Percentiles rank a stretch among this genome's conserved stretches.
Evolutionary conservation across 2,113 vertebrate genomes (phyloP).

Genomic region (Solea solea): DNA sequence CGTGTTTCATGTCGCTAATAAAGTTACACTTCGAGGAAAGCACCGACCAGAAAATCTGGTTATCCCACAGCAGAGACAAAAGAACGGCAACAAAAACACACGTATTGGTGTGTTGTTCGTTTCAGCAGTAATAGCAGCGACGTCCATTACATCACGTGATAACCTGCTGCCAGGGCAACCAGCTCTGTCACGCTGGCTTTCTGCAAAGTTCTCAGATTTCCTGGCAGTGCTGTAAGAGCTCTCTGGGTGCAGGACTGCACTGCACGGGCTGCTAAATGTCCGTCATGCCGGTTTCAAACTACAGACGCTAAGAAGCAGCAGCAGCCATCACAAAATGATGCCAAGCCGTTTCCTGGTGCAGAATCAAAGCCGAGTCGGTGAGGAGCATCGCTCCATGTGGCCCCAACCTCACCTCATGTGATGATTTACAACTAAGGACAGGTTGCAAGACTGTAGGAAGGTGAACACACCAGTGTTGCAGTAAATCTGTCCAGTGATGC

Average conservation of each 20-base stretch:
- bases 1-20: neutral
- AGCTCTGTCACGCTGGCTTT: conserved; percentile 49
- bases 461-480: neutral
- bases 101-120: neutral
- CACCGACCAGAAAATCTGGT: neutral
- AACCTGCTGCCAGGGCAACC: conserved; percentile 49
- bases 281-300: conserved; percentile 5
- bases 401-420: too few species aligned
- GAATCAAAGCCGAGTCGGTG: neutral
- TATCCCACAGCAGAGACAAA: neutral
- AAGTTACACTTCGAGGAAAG: neutral
- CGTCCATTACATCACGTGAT: conserved; percentile 43
- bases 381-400: neutral
- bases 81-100: neutral
- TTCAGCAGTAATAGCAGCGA: conserved; percentile 17
- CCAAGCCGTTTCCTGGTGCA: neutral
- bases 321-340: neutral
- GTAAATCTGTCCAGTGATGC: neutral
- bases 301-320: neutral
- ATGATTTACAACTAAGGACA: too few species aligned
- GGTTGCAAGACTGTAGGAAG: too few species aligned
- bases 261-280: neutral
- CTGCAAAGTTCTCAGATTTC: conserved; percentile 45
- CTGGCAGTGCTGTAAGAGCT: conserved; percentile 42
- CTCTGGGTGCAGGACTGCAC: conserved; percentile 14